Evolutionary conservation across 1,140 invertebrate genomes (phyloP), one percentile per base, ranked within the genome.

Genomic region (Drosophila pachea): DNA sequence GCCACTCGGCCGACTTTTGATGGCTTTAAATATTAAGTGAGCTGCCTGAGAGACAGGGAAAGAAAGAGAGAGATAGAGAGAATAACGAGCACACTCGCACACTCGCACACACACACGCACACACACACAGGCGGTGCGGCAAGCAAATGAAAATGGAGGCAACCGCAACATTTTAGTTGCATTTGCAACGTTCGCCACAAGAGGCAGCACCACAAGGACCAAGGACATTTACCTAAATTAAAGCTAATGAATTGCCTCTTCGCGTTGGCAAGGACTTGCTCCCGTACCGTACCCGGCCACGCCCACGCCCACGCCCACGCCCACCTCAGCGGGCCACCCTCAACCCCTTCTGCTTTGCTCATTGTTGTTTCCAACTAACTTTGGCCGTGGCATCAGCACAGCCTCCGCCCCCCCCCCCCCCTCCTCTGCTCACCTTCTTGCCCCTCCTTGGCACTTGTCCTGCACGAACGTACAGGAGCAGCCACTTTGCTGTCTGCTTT

Each of bases 221-320:
- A 86, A 86, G 82, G 81, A 86, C 81, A 86, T 86, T 86, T 86
- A 86, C 81, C 81, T 86, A 86, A 86, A 86, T 86, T 86, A 86
- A 86, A 86, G 81, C 82, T 86, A 86, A 86, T 86, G 79, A 84
- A 84, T 84, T 84, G 79, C 79, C 79, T 84, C 81, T 84, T 84
- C 63, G 79, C 76, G 66, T 53, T 68, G 58, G 48, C 61, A 70
- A 59, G 52, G 53, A 70, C 42, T 42, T 55, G 36, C 54, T 43
- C n/a, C 52, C 45, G 63, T 16, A 4, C 52, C 45, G 63, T 16
- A 4, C 45, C 40, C 11, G 11, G 4, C 4, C 38, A 31, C 8
- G 29, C 42, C 22, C 8, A 14, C 12, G 2, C 31, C 5, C 12
- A 5, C 29, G 40, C 14, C 4, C 47, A 33, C 40, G 6, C 40